Conservation (phyloP, 2,797 vertebrate genomes). For the Fratercula arctica region DNA sequence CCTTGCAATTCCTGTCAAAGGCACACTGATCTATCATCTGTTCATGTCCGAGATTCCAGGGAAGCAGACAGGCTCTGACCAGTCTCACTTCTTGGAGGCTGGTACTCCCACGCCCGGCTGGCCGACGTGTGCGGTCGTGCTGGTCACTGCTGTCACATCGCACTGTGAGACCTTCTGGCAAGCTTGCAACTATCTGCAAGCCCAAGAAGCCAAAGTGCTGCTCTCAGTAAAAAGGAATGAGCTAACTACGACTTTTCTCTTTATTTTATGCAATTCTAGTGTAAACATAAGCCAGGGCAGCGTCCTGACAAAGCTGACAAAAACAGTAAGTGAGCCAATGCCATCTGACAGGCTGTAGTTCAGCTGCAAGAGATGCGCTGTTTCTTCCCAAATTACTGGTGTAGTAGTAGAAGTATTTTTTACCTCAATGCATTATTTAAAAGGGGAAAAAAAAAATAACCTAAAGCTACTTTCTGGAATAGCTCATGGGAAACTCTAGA, state of each 20-base stretch:
- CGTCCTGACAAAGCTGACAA: slow-evolving; percentile 1
- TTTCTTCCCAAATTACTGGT: background rate
- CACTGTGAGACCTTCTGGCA: background rate
- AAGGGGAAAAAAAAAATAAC: background rate
- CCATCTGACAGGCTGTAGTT: background rate
- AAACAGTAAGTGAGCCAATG: background rate
- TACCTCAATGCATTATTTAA: background rate
- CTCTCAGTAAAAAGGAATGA: slow-evolving; percentile 29
- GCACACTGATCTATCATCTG: slow-evolving; percentile 30
- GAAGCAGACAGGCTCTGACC: background rate
- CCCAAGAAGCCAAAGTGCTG: background rate
- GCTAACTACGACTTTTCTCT: background rate
- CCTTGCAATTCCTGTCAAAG: slow-evolving; percentile 22
- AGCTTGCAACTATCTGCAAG: background rate
- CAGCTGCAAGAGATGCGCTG: background rate
- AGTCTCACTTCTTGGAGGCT: background rate
- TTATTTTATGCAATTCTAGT: background rate
- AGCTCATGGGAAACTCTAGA: background rate
- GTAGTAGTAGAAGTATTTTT: background rate
- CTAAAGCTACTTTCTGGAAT: background rate
- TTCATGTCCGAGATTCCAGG: slow-evolving; percentile 22
- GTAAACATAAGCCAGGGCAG: background rate
- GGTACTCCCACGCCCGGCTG: slow-evolving; percentile 7
- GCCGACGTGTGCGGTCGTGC: background rate
- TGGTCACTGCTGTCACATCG: background rate